These are phyloP conservation scores for Apomyelois bistriatella DNA, from an alignment of 2,888 invertebrate species.

Conservation along the genomic window DNA sequence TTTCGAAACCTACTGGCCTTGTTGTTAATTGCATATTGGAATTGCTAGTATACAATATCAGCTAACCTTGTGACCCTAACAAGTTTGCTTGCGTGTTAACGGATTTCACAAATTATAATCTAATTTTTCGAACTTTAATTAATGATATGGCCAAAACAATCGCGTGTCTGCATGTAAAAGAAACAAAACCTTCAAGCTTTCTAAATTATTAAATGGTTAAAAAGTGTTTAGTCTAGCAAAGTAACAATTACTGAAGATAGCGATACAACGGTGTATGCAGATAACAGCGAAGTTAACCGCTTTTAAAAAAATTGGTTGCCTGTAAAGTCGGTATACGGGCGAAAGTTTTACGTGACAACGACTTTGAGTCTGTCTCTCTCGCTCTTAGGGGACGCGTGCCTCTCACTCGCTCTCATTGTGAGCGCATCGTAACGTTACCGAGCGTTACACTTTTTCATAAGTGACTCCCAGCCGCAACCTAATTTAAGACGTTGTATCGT, in stretches of 20 bases:
- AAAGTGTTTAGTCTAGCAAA: not conserved
- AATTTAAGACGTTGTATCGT: too few relatives aligned
- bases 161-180: slow-evolving; percentile 35
- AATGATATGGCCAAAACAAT: slow-evolving; percentile 25
- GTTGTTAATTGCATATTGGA: not conserved
- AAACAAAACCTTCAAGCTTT: slow-evolving; percentile 32
- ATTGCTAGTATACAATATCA: not conserved
- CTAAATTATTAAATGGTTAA: slow-evolving; percentile 29
- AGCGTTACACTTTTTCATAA: too few relatives aligned
- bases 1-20: not conserved
- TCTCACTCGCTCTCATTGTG: too few relatives aligned
- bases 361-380: too few relatives aligned
- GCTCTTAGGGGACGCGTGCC: too few relatives aligned
- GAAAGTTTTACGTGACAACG: too few relatives aligned
- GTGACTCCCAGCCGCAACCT: too few relatives aligned
- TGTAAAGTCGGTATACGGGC: too few relatives aligned
- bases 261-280: not conserved
- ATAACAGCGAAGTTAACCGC: slow-evolving; percentile 1
- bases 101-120: slow-evolving; percentile 47
- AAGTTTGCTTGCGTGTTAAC: slow-evolving; percentile 36
- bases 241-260: not conserved
- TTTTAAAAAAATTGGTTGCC: too few relatives aligned
- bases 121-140: slow-evolving; percentile 35
- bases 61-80: slow-evolving; percentile 16
- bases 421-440: too few relatives aligned